A percentile compares a stretch with the other conserved stretches of the same genome.
phyloP scores from a whole-genome alignment of 2,113 vertebrate genomes.

The Arvicanthis niloticus region DNA sequence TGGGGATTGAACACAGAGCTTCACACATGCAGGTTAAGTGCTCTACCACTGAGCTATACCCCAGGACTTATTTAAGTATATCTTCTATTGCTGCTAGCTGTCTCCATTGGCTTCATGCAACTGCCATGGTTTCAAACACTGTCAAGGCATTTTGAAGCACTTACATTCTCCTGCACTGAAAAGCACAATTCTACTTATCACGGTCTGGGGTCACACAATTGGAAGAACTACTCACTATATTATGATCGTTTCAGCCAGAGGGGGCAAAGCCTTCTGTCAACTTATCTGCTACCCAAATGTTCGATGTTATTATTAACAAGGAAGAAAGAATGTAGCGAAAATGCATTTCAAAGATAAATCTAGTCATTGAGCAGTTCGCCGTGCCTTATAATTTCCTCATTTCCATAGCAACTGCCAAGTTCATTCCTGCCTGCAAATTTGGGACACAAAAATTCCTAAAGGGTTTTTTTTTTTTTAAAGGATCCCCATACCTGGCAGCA shows the following conservation, averaged over 20 bases:
- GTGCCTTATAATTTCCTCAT: slow-evolving; percentile 68
- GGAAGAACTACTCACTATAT: slow-evolving; percentile 75
- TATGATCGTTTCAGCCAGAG: slow-evolving; percentile 75
- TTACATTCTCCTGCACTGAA: slow-evolving; percentile 44
- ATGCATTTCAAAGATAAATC: slow-evolving; percentile 75
- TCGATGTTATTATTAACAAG: slow-evolving; percentile 79
- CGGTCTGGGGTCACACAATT: slow-evolving; percentile 66
- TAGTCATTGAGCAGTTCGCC: slow-evolving; percentile 60
- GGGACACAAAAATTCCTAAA: slow-evolving; percentile 51
- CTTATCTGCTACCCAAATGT: slow-evolving; percentile 65
- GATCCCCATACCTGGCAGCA: not conserved
- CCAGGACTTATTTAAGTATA: not conserved
- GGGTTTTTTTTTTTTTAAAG: not conserved
- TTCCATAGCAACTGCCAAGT: slow-evolving; percentile 74
- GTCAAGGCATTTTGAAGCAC: slow-evolving; percentile 19
- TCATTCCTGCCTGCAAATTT: slow-evolving; percentile 54
- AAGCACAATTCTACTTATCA: slow-evolving; percentile 64
- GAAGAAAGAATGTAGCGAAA: slow-evolving; percentile 61
- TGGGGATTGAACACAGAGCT: not conserved
- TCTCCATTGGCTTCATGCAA: not conserved
- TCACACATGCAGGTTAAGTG: not conserved
- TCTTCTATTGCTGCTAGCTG: not conserved
- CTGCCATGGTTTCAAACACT: not conserved
- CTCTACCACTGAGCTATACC: not conserved
- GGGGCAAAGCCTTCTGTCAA: slow-evolving; percentile 70